These are phyloP conservation scores for Lamellibrachia satsuma DNA, from an alignment of 2,888 invertebrate genomes.

Conservation along the genomic window DNA sequence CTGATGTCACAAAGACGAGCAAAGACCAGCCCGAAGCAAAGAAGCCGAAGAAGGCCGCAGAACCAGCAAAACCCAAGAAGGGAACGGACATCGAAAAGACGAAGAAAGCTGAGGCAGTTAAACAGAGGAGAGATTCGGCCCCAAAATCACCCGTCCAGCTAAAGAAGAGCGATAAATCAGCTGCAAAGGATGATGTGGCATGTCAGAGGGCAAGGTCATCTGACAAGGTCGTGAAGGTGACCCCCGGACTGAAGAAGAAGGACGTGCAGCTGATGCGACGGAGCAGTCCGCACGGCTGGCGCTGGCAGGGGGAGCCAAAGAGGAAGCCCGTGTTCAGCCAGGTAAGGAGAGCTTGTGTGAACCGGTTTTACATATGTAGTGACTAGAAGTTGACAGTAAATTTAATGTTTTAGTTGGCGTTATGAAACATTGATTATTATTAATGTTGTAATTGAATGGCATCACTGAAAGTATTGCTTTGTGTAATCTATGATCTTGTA, in stretches of 20 bases:
- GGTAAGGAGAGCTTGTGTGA: slow-evolving; percentile 9
- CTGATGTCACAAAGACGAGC: background rate
- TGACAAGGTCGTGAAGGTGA: slow-evolving; percentile 21
- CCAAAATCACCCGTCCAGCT: background rate
- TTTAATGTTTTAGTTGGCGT: too few species aligned
- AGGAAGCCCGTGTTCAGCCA: slow-evolving; percentile 30
- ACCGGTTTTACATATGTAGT: background rate
- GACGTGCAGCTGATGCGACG: slow-evolving; percentile 13
- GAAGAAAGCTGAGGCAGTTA: slow-evolving; percentile 22
- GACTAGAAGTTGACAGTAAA: too few species aligned
- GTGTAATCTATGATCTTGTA: too few species aligned
- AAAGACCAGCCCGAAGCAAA: slow-evolving; percentile 17
- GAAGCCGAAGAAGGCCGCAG: slow-evolving; percentile 13
- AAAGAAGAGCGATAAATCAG: background rate
- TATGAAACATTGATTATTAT: too few species aligned
- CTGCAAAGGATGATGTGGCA: background rate
- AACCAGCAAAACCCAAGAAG: slow-evolving; percentile 1
- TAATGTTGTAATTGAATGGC: too few species aligned
- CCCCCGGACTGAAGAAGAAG: slow-evolving; percentile 28
- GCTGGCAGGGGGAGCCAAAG: slow-evolving; percentile 36
- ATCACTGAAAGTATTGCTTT: too few species aligned
- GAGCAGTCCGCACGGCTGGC: slow-evolving; percentile 29
- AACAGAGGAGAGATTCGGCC: slow-evolving; percentile 13
- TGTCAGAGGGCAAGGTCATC: slow-evolving; percentile 1
- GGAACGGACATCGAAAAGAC: background rate